Percentiles rank a stretch among this genome's conserved stretches.
phyloP scores from a whole-genome alignment of 2,888 invertebrate genomes.

The Pristionchus mayeri region DNA sequence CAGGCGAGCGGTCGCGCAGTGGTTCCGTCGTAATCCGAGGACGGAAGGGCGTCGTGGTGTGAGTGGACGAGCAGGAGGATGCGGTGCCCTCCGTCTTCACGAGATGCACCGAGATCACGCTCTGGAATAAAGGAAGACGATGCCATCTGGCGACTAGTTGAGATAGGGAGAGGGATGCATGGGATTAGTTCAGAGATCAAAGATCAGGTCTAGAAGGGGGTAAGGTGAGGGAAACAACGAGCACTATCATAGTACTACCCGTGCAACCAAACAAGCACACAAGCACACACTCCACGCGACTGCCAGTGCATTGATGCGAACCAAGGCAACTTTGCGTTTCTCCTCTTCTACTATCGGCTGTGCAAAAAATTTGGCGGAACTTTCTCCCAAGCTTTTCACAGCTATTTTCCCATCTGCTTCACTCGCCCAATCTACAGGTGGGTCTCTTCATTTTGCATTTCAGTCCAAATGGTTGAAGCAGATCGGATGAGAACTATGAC shows the following conservation, averaged over 20 bases:
- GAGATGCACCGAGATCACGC: constrained; percentile 58
- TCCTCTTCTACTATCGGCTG: too few species aligned
- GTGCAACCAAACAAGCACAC: not conserved
- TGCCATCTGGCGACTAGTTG: not conserved
- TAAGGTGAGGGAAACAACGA: not conserved
- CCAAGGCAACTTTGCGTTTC: too few species aligned
- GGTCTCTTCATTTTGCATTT: too few species aligned
- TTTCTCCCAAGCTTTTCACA: too few species aligned
- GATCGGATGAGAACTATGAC: too few species aligned
- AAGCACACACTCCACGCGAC: constrained; percentile 1
- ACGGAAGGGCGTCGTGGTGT: not conserved
- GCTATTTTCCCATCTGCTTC: too few species aligned
- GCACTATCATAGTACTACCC: not conserved
- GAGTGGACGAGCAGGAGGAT: not conserved
- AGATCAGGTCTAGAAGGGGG: too few species aligned
- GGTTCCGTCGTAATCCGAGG: not conserved
- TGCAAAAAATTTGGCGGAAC: too few species aligned
- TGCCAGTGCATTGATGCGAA: too few species aligned
- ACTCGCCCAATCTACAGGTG: too few species aligned
- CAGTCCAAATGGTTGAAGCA: too few species aligned
- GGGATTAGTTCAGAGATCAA: constrained; percentile 9
- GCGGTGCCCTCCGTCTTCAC: constrained; percentile 50
- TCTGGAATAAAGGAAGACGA: constrained; percentile 52
- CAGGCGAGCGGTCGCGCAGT: not conserved
- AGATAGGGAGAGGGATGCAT: not conserved